A percentile compares a stretch with the other conserved stretches of the same genome.
Conservation (phyloP, 2,113 vertebrate genomes). For the Petaurus breviceps region DNA sequence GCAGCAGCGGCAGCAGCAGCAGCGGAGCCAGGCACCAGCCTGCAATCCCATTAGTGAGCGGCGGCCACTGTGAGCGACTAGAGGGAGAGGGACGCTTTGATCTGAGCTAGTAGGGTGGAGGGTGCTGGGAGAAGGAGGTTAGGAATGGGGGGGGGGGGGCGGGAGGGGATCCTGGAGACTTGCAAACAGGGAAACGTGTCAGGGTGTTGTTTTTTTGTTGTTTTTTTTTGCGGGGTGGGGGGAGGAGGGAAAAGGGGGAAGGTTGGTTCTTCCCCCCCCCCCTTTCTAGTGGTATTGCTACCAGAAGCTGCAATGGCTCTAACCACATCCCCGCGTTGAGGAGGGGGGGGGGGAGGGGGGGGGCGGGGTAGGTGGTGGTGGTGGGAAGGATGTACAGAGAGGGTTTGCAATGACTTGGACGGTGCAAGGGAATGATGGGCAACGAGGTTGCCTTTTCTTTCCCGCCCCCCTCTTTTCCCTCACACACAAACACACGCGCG, state of each 20-base stretch:
- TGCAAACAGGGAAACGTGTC: slow-evolving; percentile 80
- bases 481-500: slow-evolving; percentile 59
- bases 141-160: slow-evolving; percentile 58
- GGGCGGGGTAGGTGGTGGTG: slow-evolving; percentile 80
- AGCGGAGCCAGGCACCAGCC: slow-evolving; percentile 86
- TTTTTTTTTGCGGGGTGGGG: slow-evolving; percentile 71
- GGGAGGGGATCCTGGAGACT: slow-evolving; percentile 70
- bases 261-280: slow-evolving; percentile 65
- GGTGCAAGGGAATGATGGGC: slow-evolving; percentile 83
- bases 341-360: slow-evolving; percentile 78
- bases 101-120: slow-evolving; percentile 79
- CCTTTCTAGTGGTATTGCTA: slow-evolving; percentile 77
- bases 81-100: slow-evolving; percentile 82
- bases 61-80: slow-evolving; percentile 82
- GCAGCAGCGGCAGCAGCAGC: slow-evolving; percentile 80
- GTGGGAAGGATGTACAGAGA: slow-evolving; percentile 79
- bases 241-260: neutral
- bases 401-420: slow-evolving; percentile 81
- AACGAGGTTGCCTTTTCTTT: slow-evolving; percentile 80
- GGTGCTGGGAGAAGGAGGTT: slow-evolving; percentile 25
- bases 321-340: slow-evolving; percentile 79
- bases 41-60: slow-evolving; percentile 90
- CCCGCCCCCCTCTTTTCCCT: slow-evolving; percentile 68
- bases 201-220: slow-evolving; percentile 66
- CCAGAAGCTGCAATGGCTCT: slow-evolving; percentile 77